These are phyloP conservation scores for Miichthys miiuy DNA, from an alignment of 2,797 vertebrate species.

Conservation along the genomic window DNA sequence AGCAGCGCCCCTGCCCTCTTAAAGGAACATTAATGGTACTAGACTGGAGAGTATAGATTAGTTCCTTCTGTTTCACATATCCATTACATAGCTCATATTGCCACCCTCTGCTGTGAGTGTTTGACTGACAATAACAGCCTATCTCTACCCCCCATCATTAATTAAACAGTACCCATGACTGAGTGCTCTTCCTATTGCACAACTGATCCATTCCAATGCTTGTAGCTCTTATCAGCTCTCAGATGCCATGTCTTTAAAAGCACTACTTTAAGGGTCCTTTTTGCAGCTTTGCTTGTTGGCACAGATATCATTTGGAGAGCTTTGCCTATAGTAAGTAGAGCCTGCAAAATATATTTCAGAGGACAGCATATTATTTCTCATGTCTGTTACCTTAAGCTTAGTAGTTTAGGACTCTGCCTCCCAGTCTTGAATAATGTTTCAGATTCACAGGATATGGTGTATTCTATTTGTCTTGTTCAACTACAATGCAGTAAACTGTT, in stretches of 20 bases:
- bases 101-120: slow-evolving; percentile 74
- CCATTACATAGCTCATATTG: slow-evolving; percentile 80
- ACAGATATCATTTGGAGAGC: slow-evolving; percentile 53
- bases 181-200: slow-evolving; percentile 78
- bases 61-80: slow-evolving; percentile 75
- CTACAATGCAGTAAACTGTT: slow-evolving; percentile 14
- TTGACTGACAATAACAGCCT: slow-evolving; percentile 82
- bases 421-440: slow-evolving; percentile 24
- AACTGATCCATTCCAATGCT: slow-evolving; percentile 80
- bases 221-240: slow-evolving; percentile 77
- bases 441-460: slow-evolving; percentile 20
- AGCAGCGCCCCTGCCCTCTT: slow-evolving; percentile 28
- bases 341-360: slow-evolving; percentile 39
- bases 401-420: slow-evolving; percentile 10
- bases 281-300: slow-evolving; percentile 60
- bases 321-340: slow-evolving; percentile 38
- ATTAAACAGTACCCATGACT: slow-evolving; percentile 84
- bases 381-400: slow-evolving; percentile 18
- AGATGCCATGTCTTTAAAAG: slow-evolving; percentile 74
- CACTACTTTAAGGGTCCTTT: slow-evolving; percentile 70
- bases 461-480: slow-evolving; percentile 28
- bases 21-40: slow-evolving; percentile 67
- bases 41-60: slow-evolving; percentile 73
- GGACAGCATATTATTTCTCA: slow-evolving; percentile 20
- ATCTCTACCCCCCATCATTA: slow-evolving; percentile 83